Conservation (phyloP, 2,797 vertebrate species). For the Oryzias dopingdopingensis region DNA sequence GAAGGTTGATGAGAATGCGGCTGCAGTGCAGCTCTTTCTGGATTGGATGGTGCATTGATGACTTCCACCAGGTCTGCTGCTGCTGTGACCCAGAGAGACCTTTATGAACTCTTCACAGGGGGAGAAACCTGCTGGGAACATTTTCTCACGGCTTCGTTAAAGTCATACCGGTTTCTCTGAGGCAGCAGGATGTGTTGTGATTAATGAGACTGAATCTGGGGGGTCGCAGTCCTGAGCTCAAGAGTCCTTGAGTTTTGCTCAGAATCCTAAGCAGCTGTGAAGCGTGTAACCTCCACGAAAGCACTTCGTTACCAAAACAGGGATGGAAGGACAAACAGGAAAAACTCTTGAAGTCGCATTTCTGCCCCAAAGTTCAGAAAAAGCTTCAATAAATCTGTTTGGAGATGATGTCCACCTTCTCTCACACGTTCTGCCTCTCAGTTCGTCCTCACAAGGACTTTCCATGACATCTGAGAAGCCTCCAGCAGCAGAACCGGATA, state of each 20-base stretch:
- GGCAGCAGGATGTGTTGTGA: conserved; percentile 18
- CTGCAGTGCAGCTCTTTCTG: too few species aligned
- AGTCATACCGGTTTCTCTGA: neutral
- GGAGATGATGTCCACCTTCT: conserved; percentile 17
- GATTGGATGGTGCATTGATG: too few species aligned
- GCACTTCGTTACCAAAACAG: neutral
- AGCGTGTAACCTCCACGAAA: neutral
- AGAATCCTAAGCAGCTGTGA: conserved; percentile 37
- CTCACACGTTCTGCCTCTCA: neutral
- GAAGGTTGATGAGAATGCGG: too few species aligned
- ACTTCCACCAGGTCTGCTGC: too few species aligned
- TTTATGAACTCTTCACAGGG: too few species aligned
- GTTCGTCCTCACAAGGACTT: conserved; percentile 54
- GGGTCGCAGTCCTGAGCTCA: conserved; percentile 3
- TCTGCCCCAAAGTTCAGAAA: too few species aligned
- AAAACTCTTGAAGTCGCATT: too few species aligned
- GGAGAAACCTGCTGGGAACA: neutral
- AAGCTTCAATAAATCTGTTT: too few species aligned
- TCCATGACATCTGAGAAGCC: conserved; percentile 52
- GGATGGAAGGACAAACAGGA: too few species aligned
- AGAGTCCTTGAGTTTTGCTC: conserved; percentile 19
- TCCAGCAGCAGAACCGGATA: conserved; percentile 37
- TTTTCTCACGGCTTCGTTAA: conserved; percentile 2
- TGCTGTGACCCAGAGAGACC: too few species aligned
- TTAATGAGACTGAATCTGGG: conserved; percentile 34